Conservation (phyloP, 2,797 vertebrate species). For the Xenentodon cancila region DNA sequence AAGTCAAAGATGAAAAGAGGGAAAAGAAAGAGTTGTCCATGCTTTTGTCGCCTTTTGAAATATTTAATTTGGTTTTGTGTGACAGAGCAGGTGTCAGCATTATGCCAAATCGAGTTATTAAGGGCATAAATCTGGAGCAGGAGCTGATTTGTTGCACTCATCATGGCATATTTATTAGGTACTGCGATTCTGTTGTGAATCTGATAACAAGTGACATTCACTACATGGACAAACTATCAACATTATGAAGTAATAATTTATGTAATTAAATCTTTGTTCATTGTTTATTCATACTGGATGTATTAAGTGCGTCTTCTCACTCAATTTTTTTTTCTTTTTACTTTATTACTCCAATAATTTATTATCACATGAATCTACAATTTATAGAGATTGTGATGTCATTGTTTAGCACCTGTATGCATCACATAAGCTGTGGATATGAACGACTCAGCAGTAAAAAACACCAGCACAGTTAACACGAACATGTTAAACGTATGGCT, state of each 20-base stretch:
- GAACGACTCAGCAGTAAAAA: not conserved
- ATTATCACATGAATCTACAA: slow-evolving; percentile 3
- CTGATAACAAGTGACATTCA: slow-evolving; percentile 69
- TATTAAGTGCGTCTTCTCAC: slow-evolving; percentile 1
- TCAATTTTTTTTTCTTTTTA: slow-evolving; percentile 9
- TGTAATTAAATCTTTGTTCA: slow-evolving; percentile 46
- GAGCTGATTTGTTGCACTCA: slow-evolving; percentile 71
- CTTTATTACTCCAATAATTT: not conserved
- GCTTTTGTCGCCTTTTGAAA: slow-evolving; percentile 72
- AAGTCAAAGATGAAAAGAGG: slow-evolving; percentile 77
- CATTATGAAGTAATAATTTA: slow-evolving; percentile 26
- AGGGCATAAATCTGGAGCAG: slow-evolving; percentile 72
- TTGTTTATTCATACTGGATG: slow-evolving; percentile 23
- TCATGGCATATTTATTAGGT: slow-evolving; percentile 76
- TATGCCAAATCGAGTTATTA: slow-evolving; percentile 77
- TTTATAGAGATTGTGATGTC: not conserved
- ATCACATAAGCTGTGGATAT: not conserved
- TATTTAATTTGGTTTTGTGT: slow-evolving; percentile 76
- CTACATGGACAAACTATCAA: slow-evolving; percentile 12
- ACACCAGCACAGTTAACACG: not conserved
- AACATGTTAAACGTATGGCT: too few relatives aligned
- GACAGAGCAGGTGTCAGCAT: slow-evolving; percentile 72
- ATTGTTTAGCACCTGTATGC: not conserved
- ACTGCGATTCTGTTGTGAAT: slow-evolving; percentile 70
- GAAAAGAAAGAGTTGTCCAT: slow-evolving; percentile 64